These are phyloP conservation scores for Loxodonta africana DNA, from an alignment of 2,113 vertebrate species.

Conservation along the genomic window DNA sequence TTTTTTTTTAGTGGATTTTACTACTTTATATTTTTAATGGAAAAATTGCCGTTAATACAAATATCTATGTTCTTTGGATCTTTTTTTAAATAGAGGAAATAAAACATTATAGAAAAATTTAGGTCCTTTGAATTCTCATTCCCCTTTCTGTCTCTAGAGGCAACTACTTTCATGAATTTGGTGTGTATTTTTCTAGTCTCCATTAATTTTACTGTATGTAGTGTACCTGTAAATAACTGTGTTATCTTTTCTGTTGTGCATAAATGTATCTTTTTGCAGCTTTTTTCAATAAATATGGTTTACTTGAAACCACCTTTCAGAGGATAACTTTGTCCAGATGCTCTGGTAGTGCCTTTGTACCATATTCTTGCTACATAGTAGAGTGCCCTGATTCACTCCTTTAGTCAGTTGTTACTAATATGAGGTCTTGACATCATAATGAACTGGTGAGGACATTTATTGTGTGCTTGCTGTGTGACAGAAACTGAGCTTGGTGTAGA, in stretches of 20 bases:
- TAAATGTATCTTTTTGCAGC: neutral
- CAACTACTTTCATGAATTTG: neutral
- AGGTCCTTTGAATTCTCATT: neutral
- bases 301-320: neutral
- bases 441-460: conserved; percentile 30
- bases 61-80: neutral
- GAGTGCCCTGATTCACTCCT: neutral
- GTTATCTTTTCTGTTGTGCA: neutral
- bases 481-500: neutral
- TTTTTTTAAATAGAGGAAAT: conserved; percentile 6
- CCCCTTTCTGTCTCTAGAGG: neutral
- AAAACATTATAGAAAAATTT: neutral
- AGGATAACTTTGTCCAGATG: conserved; percentile 3
- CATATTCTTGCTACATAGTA: neutral
- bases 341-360: neutral
- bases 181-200: neutral
- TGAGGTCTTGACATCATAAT: neutral
- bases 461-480: neutral
- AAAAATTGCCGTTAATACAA: neutral
- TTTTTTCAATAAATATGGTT: conserved; percentile 17
- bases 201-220: neutral
- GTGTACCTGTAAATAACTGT: neutral
- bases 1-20: neutral
- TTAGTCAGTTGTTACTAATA: neutral
- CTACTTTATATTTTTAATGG: neutral